A percentile compares a stretch with the other conserved stretches of the same genome.
phyloP scores from a whole-genome alignment of 2,888 invertebrate genomes.

The Aspidiotus destructor region DNA sequence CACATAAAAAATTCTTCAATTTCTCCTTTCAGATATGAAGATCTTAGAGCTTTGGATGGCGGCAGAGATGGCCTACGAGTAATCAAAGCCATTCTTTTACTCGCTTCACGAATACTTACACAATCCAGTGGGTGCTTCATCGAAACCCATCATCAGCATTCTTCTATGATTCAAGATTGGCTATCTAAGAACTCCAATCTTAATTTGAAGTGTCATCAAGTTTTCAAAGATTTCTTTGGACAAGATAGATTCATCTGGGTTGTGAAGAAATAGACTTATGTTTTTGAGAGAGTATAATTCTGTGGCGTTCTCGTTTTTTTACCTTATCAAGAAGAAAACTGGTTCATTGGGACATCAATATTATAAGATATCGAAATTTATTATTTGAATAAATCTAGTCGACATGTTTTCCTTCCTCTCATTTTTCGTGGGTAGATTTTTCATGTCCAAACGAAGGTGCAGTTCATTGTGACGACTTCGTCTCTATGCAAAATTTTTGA shows the following conservation, averaged over 20 bases:
- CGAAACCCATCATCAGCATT: constrained; percentile 51
- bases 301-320: no score
- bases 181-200: constrained; percentile 43
- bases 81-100: constrained; percentile 48
- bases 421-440: no score
- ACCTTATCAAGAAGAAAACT: no score
- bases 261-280: no score
- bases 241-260: constrained; percentile 50
- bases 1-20: no score
- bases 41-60: constrained; percentile 53
- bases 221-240: constrained; percentile 48
- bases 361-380: not conserved
- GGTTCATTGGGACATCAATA: no score
- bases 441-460: no score
- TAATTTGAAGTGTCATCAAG: constrained; percentile 42
- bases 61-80: constrained; percentile 54
- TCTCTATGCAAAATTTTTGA: no score
- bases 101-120: constrained; percentile 46
- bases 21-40: constrained; percentile 50
- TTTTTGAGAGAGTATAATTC: no score
- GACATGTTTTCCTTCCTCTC: no score
- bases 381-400: no score
- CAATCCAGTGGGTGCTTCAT: constrained; percentile 48
- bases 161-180: constrained; percentile 44
- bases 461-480: no score